These are phyloP conservation scores for Boloria selene DNA, from an alignment of 2,888 invertebrate species.

Conservation along the genomic window DNA sequence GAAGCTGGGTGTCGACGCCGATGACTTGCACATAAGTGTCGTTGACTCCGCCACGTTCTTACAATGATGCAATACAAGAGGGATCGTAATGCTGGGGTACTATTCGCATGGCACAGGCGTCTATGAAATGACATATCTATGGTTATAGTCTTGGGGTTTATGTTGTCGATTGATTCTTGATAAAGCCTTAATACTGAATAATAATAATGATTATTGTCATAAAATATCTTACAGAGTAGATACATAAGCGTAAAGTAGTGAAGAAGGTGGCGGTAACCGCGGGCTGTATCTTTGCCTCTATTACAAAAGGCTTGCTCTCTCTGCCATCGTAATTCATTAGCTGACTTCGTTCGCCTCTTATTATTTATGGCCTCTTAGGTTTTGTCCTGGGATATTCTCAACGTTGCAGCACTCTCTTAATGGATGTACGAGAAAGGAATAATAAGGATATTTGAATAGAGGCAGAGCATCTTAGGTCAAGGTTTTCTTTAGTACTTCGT, in stretches of 20 bases:
- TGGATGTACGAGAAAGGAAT: constrained; percentile 57
- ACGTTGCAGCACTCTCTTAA: constrained; percentile 57
- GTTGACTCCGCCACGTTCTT: constrained; percentile 64
- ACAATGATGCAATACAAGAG: constrained; percentile 59
- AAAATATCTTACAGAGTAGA: too few species aligned
- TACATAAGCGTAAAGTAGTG: too few species aligned
- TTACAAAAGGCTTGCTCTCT: constrained; percentile 58
- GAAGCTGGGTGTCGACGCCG: constrained; percentile 45
- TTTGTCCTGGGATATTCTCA: constrained; percentile 67
- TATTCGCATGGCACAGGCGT: constrained; percentile 59
- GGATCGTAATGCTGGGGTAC: constrained; percentile 55
- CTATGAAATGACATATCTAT: background rate
- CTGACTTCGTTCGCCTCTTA: constrained; percentile 63
- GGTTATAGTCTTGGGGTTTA: too few species aligned
- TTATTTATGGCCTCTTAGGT: constrained; percentile 74
- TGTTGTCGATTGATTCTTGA: too few species aligned
- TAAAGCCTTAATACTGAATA: too few species aligned
- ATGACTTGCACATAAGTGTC: constrained; percentile 64
- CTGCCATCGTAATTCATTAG: constrained; percentile 76
- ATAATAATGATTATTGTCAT: too few species aligned
- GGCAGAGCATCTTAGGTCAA: constrained; percentile 59
- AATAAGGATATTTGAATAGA: constrained; percentile 70
- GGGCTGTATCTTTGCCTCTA: constrained; percentile 52
- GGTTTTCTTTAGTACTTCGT: constrained; percentile 47
- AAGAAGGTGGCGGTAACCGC: constrained; percentile 37